phyloP scores from a whole-genome alignment of 2,113 vertebrate genomes.

The Vulpes vulpes region DNA sequence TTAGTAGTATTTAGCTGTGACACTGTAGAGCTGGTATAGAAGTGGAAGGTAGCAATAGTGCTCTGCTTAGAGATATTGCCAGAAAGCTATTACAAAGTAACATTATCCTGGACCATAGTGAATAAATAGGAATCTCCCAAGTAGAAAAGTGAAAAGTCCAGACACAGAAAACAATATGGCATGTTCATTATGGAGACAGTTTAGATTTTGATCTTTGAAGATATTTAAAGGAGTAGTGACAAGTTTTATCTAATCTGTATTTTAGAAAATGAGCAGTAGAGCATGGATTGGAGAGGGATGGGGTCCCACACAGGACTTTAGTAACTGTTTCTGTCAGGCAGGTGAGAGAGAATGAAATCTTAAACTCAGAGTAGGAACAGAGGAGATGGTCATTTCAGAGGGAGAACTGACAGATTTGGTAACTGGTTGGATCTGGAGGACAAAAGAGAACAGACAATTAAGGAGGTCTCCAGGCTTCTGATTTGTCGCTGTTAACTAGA shows the following conservation, averaged over 20 bases:
- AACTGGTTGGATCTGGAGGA: not conserved
- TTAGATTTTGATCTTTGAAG: slow-evolving; percentile 28
- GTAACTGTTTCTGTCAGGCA: slow-evolving; percentile 12
- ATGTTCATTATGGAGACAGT: not conserved
- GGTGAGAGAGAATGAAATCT: not conserved
- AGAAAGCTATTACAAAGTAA: slow-evolving; percentile 30
- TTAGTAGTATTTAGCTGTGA: not conserved
- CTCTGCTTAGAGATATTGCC: not conserved
- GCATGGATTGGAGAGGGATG: not conserved
- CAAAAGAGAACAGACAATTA: not conserved
- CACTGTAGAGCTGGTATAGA: not conserved
- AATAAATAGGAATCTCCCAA: slow-evolving; percentile 4
- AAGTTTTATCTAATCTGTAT: not conserved
- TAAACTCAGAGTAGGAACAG: not conserved
- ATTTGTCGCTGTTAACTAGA: not conserved
- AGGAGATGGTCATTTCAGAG: not conserved
- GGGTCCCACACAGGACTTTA: not conserved
- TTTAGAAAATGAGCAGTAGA: slow-evolving; percentile 33
- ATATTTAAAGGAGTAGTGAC: not conserved
- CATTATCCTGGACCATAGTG: not conserved
- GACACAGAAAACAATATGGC: not conserved
- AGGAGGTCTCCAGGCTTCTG: not conserved
- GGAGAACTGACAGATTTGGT: not conserved
- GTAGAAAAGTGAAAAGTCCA: not conserved
- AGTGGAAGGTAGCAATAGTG: not conserved